Percentiles rank a stretch among this genome's conserved stretches.
Evolutionary conservation across 2,113 vertebrate genomes (phyloP).

Genomic region (Melospiza melodia): DNA sequence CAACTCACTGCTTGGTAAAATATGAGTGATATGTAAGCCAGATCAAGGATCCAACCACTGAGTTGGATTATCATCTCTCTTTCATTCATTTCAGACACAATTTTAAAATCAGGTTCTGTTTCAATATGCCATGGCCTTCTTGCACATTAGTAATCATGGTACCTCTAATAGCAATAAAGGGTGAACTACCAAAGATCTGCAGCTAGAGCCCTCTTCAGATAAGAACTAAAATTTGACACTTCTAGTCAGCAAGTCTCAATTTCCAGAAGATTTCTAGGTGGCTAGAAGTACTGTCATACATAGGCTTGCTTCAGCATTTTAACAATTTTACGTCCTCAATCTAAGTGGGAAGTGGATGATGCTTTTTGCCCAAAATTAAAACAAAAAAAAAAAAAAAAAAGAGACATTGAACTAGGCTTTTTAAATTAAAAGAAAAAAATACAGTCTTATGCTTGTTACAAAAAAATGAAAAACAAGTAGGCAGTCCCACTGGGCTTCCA

Average conservation of each 20-base stretch:
- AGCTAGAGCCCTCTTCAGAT: background rate
- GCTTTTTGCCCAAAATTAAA: background rate
- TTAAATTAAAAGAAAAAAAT: background rate
- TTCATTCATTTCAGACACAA: background rate
- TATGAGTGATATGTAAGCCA: background rate
- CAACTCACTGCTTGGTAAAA: background rate
- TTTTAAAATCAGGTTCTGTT: background rate
- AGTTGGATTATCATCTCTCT: background rate
- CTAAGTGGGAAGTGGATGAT: background rate
- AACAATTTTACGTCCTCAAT: background rate
- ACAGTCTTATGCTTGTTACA: background rate
- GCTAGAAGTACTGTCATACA: background rate
- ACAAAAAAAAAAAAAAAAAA: background rate
- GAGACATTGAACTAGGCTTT: background rate
- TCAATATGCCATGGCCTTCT: background rate
- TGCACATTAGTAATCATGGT: background rate
- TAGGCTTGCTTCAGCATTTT: background rate
- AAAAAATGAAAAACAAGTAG: background rate
- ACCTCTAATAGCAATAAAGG: background rate
- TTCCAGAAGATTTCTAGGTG: background rate
- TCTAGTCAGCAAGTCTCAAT: background rate
- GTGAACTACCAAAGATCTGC: background rate
- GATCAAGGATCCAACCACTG: background rate
- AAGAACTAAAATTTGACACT: background rate
- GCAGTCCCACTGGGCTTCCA: background rate